Evolutionary conservation across 2,113 vertebrate species (phyloP).

Genomic region (Prochilodus magdalenae): DNA sequence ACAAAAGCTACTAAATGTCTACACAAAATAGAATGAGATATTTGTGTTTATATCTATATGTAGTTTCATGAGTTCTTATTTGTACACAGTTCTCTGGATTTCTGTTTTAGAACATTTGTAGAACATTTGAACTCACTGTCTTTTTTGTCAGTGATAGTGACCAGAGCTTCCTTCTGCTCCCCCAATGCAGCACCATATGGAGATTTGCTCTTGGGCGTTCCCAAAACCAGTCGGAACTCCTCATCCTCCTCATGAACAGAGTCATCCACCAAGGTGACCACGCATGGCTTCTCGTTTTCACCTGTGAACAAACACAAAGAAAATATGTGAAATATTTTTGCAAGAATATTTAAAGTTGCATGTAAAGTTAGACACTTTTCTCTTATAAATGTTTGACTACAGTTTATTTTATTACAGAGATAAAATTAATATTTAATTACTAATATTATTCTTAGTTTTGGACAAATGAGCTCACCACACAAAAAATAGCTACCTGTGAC

Average conservation of each 20-base stretch:
- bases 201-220: slow-evolving; percentile 79
- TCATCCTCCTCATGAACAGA: slow-evolving; percentile 82
- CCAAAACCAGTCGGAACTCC: slow-evolving; percentile 82
- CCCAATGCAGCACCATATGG: slow-evolving; percentile 77
- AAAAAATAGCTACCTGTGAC: too few relatives aligned
- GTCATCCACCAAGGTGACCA: slow-evolving; percentile 81
- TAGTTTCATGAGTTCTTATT: too few relatives aligned
- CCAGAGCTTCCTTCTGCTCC: slow-evolving; percentile 79
- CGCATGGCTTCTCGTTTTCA: slow-evolving; percentile 82
- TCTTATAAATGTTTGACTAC: too few relatives aligned
- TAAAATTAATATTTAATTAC: too few relatives aligned
- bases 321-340: neutral
- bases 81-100: too few relatives aligned
- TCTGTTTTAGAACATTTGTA: neutral
- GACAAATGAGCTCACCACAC: too few relatives aligned
- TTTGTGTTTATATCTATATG: too few relatives aligned
- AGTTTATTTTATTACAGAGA: too few relatives aligned
- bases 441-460: too few relatives aligned
- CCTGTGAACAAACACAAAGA: slow-evolving; percentile 64
- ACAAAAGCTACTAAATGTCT: too few relatives aligned
- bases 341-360: neutral
- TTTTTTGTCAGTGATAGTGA: slow-evolving; percentile 83
- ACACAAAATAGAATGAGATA: too few relatives aligned
- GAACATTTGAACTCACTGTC: slow-evolving; percentile 84
- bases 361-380: too few relatives aligned